Conservation (phyloP, 2,888 invertebrate genomes). For the Iphiclides podalirius region DNA sequence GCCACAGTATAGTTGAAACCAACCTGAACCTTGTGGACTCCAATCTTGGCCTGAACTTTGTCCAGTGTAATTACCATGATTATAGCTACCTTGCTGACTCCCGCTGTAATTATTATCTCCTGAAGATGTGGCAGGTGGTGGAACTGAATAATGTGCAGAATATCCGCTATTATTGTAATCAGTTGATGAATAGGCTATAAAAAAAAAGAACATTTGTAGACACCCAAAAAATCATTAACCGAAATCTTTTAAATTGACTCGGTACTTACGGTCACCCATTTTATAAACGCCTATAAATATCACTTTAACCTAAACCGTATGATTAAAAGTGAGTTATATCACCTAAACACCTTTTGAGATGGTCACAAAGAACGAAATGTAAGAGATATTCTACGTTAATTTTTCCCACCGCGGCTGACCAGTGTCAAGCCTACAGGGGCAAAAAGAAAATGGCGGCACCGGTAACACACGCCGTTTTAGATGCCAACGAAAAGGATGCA, state of each 20-base stretch:
- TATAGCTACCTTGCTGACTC: conserved; percentile 50
- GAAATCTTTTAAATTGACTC: not conserved
- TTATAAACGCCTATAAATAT: conserved; percentile 1
- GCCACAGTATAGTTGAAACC: conserved; percentile 17
- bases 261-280: conserved; percentile 51
- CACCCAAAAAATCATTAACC: not conserved
- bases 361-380: not conserved
- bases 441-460: conserved; percentile 22
- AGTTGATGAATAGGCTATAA: conserved; percentile 57
- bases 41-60: conserved; percentile 56
- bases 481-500: not conserved
- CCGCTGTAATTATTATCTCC: conserved; percentile 61
- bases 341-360: not conserved
- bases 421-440: conserved; percentile 5
- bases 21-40: conserved; percentile 54
- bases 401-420: not conserved
- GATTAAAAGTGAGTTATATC: not conserved
- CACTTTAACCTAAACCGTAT: not conserved
- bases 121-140: conserved; percentile 63
- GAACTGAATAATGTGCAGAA: conserved; percentile 69
- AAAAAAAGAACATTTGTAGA: conserved; percentile 7
- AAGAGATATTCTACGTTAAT: not conserved
- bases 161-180: conserved; percentile 66
- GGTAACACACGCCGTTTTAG: conserved; percentile 9
- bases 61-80: conserved; percentile 53